A percentile compares a stretch with the other conserved stretches of the same genome.
Conservation (phyloP, 2,797 vertebrate species). For the Scarus forsteni region DNA sequence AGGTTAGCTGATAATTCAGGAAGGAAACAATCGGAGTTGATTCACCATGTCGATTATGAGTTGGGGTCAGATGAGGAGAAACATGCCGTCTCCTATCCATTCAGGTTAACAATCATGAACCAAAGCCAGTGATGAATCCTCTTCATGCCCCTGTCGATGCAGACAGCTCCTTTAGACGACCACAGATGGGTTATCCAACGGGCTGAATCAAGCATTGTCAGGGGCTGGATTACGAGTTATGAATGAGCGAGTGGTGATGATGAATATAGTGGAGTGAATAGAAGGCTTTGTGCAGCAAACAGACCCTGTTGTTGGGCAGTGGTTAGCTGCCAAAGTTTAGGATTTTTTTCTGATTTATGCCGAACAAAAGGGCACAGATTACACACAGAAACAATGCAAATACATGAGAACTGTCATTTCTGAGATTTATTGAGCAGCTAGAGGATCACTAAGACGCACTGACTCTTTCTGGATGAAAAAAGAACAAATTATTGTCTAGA, state of each 20-base stretch:
- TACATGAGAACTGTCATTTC: constrained; percentile 3
- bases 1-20: constrained; percentile 45
- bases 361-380: constrained; percentile 41
- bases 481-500: no score
- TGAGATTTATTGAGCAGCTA: not conserved
- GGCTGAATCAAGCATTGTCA: constrained; percentile 73
- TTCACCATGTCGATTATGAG: constrained; percentile 13
- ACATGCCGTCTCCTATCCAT: constrained; percentile 18
- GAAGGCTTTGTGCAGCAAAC: constrained; percentile 69
- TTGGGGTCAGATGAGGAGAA: constrained; percentile 43
- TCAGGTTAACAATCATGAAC: constrained; percentile 51
- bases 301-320: constrained; percentile 65
- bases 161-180: constrained; percentile 52
- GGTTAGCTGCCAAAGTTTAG: constrained; percentile 50
- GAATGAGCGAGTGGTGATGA: constrained; percentile 73
- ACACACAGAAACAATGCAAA: constrained; percentile 27
- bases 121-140: constrained; percentile 28
- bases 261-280: constrained; percentile 73
- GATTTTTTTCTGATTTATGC: constrained; percentile 53
- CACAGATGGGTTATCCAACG: constrained; percentile 65
- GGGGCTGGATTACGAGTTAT: constrained; percentile 67
- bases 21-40: constrained; percentile 4
- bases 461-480: no score
- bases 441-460: not conserved
- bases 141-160: constrained; percentile 32